Conservation (phyloP, 2,888 invertebrate species). For the Leuctra nigra region DNA sequence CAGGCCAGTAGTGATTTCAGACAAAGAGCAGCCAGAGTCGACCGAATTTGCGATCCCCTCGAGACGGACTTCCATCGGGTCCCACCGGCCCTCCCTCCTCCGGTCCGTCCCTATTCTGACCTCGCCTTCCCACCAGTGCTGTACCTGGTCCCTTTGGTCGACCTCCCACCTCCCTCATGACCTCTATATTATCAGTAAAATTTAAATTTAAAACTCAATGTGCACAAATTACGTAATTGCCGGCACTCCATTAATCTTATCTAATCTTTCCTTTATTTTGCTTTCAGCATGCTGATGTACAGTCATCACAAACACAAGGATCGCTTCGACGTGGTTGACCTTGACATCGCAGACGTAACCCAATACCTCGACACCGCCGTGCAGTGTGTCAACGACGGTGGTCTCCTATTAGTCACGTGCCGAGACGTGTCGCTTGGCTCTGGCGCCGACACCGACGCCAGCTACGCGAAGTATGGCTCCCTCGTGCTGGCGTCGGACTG, state of each 20-base stretch:
- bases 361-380: conserved; percentile 87
- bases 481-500: conserved; percentile 76
- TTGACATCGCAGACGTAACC: conserved; percentile 95
- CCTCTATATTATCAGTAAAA: too few species aligned
- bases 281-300: conserved; percentile 80
- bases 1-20: too few species aligned
- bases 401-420: conserved; percentile 88
- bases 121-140: too few species aligned
- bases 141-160: too few species aligned
- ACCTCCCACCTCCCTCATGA: too few species aligned
- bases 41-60: too few species aligned
- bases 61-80: too few species aligned
- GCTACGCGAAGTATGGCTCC: conserved; percentile 88
- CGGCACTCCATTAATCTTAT: background rate
- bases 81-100: too few species aligned
- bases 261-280: background rate
- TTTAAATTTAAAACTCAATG: too few species aligned
- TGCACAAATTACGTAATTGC: too few species aligned
- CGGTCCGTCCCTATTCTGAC: too few species aligned
- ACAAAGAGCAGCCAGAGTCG: too few species aligned
- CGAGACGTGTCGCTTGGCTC: conserved; percentile 82
- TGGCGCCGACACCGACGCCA: conserved; percentile 83
- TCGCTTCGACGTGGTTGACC: conserved; percentile 83
- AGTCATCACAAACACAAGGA: conserved; percentile 56
- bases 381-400: conserved; percentile 71